These are phyloP conservation scores for Dinocampus coccinellae DNA, from an alignment of 2,888 invertebrate species.

Conservation along the genomic window DNA sequence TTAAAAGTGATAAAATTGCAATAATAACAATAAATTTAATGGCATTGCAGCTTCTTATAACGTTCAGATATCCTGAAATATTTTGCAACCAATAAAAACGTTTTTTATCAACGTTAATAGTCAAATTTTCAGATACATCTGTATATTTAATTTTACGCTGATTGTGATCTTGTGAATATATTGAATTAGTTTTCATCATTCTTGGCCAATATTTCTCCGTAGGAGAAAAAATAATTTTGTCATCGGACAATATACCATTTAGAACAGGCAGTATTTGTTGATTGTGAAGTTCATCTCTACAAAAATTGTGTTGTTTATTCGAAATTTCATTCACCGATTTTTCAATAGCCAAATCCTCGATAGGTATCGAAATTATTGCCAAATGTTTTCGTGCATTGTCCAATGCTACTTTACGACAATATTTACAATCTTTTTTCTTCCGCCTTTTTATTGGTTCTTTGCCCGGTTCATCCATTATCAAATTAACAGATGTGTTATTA, in stretches of 20 bases:
- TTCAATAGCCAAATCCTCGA: constrained; percentile 38
- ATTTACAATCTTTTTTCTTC: constrained; percentile 64
- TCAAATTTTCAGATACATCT: background rate
- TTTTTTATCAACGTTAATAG: constrained; percentile 48
- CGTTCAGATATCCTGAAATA: constrained; percentile 60
- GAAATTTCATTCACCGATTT: background rate
- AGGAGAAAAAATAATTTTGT: background rate
- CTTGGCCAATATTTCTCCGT: constrained; percentile 35
- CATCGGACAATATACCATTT: background rate
- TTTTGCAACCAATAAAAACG: constrained; percentile 64
- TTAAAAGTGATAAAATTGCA: constrained; percentile 59
- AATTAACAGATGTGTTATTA: background rate
- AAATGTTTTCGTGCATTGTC: background rate
- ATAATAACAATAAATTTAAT: constrained; percentile 56
- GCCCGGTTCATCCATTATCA: background rate
- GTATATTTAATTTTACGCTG: background rate
- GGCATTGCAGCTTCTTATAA: constrained; percentile 59
- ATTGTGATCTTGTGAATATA: constrained; percentile 65
- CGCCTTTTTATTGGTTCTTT: constrained; percentile 53
- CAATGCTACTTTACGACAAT: constrained; percentile 48
- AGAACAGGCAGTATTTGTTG: constrained; percentile 17
- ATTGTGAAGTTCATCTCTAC: background rate
- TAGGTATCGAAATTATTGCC: constrained; percentile 51
- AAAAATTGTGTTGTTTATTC: background rate
- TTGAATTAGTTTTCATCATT: constrained; percentile 66